Percentiles rank a stretch among this genome's conserved stretches.
Evolutionary conservation across 2,888 invertebrate genomes (phyloP).

Genomic region (Lysandra bellargus): DNA sequence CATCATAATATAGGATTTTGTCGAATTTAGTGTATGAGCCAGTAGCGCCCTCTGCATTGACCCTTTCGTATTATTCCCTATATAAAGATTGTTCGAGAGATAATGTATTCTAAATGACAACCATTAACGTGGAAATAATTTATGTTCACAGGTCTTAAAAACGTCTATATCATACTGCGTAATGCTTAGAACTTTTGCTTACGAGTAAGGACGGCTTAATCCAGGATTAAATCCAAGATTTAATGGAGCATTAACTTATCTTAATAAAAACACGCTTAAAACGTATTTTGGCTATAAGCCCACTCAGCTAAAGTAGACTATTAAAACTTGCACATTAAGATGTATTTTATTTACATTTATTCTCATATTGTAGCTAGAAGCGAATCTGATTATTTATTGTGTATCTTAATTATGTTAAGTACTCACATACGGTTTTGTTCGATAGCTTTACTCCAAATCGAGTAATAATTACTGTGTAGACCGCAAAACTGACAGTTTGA

Average conservation of each 20-base stretch:
- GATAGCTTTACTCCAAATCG: no score
- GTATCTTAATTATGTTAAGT: no score
- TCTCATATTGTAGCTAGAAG: background rate
- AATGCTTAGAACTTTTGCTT: conserved; percentile 34
- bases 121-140: background rate
- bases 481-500: no score
- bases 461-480: no score
- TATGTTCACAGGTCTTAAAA: conserved; percentile 45
- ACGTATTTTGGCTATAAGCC: background rate
- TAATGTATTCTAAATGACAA: background rate
- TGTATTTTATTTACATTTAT: conserved; percentile 25
- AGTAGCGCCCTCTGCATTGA: no score
- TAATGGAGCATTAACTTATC: conserved; percentile 16
- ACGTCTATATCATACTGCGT: conserved; percentile 46
- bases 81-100: background rate
- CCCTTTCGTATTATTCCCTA: background rate
- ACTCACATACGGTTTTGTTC: no score
- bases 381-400: no score
- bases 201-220: conserved; percentile 4
- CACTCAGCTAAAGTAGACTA: background rate
- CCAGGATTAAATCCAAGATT: background rate
- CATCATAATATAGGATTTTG: no score
- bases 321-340: background rate
- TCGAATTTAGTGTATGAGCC: no score
- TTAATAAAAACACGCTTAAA: conserved; percentile 14